Evolutionary conservation across 2,888 invertebrate genomes (phyloP).

Genomic region (Scaptomyza parva): DNA sequence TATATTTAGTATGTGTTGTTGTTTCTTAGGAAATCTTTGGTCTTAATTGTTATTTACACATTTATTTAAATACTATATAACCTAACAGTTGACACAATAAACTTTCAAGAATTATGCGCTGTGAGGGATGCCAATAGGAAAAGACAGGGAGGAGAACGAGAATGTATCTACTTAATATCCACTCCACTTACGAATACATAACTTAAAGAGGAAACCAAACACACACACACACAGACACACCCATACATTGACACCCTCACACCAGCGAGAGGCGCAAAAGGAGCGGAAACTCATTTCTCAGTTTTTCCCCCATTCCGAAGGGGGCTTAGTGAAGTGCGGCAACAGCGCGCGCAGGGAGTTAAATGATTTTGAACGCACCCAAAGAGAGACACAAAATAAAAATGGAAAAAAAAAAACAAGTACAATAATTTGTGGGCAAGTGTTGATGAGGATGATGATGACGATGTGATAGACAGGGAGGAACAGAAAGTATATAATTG

Average conservation of each 20-base stretch:
- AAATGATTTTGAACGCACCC: constrained; percentile 45
- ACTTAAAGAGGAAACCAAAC: constrained; percentile 26
- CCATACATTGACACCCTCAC: constrained; percentile 9
- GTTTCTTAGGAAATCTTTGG: constrained; percentile 10
- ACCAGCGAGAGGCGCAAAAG: constrained; percentile 26
- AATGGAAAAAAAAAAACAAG: constrained; percentile 30
- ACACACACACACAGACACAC: constrained; percentile 8
- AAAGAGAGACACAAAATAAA: constrained; percentile 54
- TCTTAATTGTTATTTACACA: constrained; percentile 34
- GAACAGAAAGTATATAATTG: constrained; percentile 36
- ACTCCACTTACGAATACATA: constrained; percentile 40
- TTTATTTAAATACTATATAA: constrained; percentile 21
- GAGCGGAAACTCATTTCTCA: constrained; percentile 42
- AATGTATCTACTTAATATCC: constrained; percentile 42
- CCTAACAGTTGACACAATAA: constrained; percentile 9
- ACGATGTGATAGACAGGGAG: constrained; percentile 21
- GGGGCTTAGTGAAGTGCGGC: constrained; percentile 53
- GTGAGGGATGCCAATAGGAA: constrained; percentile 1
- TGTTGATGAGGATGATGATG: constrained; percentile 34
- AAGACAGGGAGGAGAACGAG: not conserved
- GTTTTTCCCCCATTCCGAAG: constrained; percentile 9
- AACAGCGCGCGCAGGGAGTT: constrained; percentile 51
- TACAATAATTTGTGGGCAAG: constrained; percentile 52
- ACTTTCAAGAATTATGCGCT: not conserved
- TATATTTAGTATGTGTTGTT: constrained; percentile 35